Conservation (phyloP, 2,888 invertebrate genomes). For the Conistra vaccinii region DNA sequence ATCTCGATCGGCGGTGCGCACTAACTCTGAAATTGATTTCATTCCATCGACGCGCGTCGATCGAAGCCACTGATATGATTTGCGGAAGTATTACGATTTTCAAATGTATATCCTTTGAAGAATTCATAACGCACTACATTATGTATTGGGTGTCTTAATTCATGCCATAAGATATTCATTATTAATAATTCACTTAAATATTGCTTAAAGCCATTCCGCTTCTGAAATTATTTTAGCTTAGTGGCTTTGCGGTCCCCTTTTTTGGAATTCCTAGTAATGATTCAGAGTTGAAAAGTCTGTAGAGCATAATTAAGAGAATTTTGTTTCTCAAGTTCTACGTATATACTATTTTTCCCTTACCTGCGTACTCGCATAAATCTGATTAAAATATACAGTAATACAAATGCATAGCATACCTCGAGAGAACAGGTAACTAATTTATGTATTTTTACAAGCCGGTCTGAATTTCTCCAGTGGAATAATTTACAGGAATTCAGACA, state of each 20-base stretch:
- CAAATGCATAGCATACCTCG: conserved; percentile 33
- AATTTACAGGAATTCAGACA: conserved; percentile 59
- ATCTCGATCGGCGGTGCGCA: conserved; percentile 79
- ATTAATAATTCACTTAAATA: background rate
- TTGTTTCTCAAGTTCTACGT: background rate
- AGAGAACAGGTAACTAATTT: conserved; percentile 41
- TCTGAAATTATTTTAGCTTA: background rate
- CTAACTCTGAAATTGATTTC: conserved; percentile 88
- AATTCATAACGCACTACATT: conserved; percentile 44
- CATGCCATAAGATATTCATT: background rate
- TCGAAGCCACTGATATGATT: conserved; percentile 82
- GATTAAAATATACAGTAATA: conserved; percentile 31
- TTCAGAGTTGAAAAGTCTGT: background rate
- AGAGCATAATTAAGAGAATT: background rate
- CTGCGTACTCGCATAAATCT: background rate
- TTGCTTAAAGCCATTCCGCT: background rate
- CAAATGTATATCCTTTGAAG: conserved; percentile 62
- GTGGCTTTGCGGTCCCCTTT: background rate
- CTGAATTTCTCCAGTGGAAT: conserved; percentile 52
- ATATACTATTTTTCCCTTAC: background rate
- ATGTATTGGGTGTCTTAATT: conserved; percentile 14
- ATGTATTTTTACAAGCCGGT: conserved; percentile 48
- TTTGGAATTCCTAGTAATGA: background rate
- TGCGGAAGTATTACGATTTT: conserved; percentile 81
- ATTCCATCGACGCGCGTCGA: conserved; percentile 84